phyloP scores from a whole-genome alignment of 2,888 invertebrate genomes.

The Drosophila formosana region DNA sequence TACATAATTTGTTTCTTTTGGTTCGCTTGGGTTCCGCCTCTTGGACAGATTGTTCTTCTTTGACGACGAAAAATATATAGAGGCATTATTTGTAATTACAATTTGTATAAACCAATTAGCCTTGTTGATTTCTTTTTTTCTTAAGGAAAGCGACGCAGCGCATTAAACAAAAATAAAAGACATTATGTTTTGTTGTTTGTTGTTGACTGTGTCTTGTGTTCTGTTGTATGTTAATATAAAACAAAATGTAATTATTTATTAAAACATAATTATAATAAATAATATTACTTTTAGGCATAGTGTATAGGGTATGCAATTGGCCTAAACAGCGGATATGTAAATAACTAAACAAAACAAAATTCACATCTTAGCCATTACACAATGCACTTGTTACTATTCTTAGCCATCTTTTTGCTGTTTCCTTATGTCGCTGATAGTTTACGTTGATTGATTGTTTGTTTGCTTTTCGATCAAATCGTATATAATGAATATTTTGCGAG shows the following conservation, averaged over 20 bases:
- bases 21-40: constrained; percentile 65
- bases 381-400: constrained; percentile 10
- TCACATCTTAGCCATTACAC: constrained; percentile 47
- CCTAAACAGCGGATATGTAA: constrained; percentile 57
- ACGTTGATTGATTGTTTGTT: constrained; percentile 25
- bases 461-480: constrained; percentile 11
- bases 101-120: constrained; percentile 56
- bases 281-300: constrained; percentile 71
- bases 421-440: constrained; percentile 24
- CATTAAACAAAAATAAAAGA: constrained; percentile 61
- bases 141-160: constrained; percentile 63
- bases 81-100: constrained; percentile 62
- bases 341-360: constrained; percentile 53
- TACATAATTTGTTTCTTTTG: constrained; percentile 80
- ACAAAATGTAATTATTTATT: constrained; percentile 80
- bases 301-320: constrained; percentile 52
- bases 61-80: constrained; percentile 55
- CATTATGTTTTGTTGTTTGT: constrained; percentile 15
- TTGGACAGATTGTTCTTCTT: constrained; percentile 45
- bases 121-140: constrained; percentile 40
- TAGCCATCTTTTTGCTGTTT: constrained; percentile 7
- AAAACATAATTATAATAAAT: constrained; percentile 79
- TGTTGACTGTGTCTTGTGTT: constrained; percentile 57
- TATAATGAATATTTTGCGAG: constrained; percentile 38
- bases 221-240: constrained; percentile 62